Percentiles rank a stretch among this genome's conserved stretches.
Evolutionary conservation across 2,797 vertebrate genomes (phyloP).

Genomic region (Semaprochilodus insignis): DNA sequence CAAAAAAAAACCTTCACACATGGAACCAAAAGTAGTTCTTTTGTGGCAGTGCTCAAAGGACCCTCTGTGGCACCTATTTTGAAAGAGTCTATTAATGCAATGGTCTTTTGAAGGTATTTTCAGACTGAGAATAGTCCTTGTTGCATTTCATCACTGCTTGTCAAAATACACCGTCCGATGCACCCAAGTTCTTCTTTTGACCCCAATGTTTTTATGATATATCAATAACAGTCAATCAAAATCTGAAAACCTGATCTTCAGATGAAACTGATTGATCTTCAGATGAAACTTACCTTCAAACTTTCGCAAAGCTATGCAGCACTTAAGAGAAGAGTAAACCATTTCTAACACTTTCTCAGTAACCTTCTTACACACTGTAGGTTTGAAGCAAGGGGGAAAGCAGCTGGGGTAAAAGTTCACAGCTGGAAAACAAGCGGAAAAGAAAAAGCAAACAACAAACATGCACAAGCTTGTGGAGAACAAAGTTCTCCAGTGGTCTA

Average conservation of each 20-base stretch:
- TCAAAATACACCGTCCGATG: neutral
- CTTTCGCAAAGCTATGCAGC: neutral
- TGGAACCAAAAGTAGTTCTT: neutral
- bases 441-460: conserved; percentile 29
- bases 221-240: neutral
- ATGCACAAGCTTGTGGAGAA: conserved; percentile 8
- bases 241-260: neutral
- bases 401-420: conserved; percentile 20
- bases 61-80: too few species aligned
- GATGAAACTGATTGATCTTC: neutral
- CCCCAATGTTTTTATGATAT: neutral
- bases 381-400: neutral
- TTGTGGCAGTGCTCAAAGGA: too few species aligned
- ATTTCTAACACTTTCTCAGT: neutral
- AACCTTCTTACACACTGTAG: neutral
- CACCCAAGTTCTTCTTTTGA: neutral
- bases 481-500: conserved; percentile 47
- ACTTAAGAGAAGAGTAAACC: neutral
- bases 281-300: neutral
- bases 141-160: neutral
- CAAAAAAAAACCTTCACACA: too few species aligned
- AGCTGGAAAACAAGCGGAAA: conserved; percentile 20
- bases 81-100: too few species aligned
- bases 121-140: neutral
- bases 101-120: too few species aligned